Conservation (phyloP, 1,140 invertebrate species). For the Lepidurus packardi region DNA sequence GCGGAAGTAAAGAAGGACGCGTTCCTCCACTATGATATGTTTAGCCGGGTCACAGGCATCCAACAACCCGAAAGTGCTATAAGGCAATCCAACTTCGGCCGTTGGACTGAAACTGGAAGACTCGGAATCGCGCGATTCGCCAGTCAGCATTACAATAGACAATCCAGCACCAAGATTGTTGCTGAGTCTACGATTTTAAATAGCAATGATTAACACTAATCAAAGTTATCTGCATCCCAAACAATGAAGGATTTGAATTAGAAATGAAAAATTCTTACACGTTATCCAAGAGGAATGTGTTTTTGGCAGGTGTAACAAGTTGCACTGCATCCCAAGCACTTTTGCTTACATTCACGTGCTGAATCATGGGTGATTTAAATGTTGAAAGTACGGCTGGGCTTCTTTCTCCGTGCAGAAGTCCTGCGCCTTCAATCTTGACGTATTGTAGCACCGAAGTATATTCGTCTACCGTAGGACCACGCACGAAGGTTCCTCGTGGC, state of each 20-base stretch:
- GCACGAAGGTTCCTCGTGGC: not conserved
- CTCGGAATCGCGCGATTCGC: conserved; percentile 81
- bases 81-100: conserved; percentile 74
- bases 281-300: conserved; percentile 54
- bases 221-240: not conserved
- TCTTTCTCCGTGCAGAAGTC: conserved; percentile 91
- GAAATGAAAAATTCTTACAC: conserved; percentile 25
- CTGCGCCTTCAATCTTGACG: conserved; percentile 88
- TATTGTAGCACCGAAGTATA: conserved; percentile 69
- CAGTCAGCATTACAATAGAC: conserved; percentile 79
- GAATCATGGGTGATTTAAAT: conserved; percentile 72
- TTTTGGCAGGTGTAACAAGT: conserved; percentile 77
- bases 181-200: conserved; percentile 56
- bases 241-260: not conserved
- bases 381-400: conserved; percentile 85
- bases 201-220: conserved; percentile 30
- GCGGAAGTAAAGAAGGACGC: conserved; percentile 91
- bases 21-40: conserved; percentile 79
- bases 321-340: conserved; percentile 89
- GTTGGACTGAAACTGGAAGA: conserved; percentile 80
- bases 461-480: conserved; percentile 30
- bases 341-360: conserved; percentile 72
- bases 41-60: conserved; percentile 94
- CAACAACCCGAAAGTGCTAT: conserved; percentile 88
- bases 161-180: conserved; percentile 84